Percentiles rank a stretch among this genome's conserved stretches.
Conservation (phyloP, 2,888 invertebrate species). For the Dione juno region DNA sequence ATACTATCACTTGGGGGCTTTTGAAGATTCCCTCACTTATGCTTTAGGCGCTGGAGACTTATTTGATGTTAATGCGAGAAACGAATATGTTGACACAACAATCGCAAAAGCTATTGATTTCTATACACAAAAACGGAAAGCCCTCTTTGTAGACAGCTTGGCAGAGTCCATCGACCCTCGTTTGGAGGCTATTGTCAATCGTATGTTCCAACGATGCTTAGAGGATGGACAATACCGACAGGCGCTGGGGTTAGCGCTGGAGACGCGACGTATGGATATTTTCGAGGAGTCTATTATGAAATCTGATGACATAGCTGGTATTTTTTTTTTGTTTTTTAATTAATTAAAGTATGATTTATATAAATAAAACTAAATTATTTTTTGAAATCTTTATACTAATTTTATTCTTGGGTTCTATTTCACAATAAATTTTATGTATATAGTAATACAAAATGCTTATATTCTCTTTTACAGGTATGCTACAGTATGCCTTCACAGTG, state of each 20-base stretch:
- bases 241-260: constrained; percentile 97
- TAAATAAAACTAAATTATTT: too few species aligned
- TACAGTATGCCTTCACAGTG: constrained; percentile 97
- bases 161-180: constrained; percentile 90
- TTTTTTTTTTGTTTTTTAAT: background rate
- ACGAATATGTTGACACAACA: constrained; percentile 98
- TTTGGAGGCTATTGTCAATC: constrained; percentile 96
- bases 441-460: background rate
- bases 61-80: constrained; percentile 96
- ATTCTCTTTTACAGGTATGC: constrained; percentile 85
- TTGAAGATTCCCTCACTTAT: constrained; percentile 98
- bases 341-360: too few species aligned
- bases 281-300: constrained; percentile 96
- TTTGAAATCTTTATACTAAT: too few species aligned
- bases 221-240: constrained; percentile 97
- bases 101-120: constrained; percentile 99
- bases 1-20: constrained; percentile 98
- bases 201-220: constrained; percentile 98
- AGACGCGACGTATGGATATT: constrained; percentile 98
- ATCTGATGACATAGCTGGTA: constrained; percentile 92
- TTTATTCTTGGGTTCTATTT: too few species aligned
- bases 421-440: too few species aligned
- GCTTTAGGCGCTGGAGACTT: constrained; percentile 97
- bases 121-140: constrained; percentile 94
- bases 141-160: constrained; percentile 87